Evolutionary conservation across 1,140 invertebrate species (phyloP), one percentile per base, ranked within the genome.

Genomic region (Ylistrum balloti): DNA sequence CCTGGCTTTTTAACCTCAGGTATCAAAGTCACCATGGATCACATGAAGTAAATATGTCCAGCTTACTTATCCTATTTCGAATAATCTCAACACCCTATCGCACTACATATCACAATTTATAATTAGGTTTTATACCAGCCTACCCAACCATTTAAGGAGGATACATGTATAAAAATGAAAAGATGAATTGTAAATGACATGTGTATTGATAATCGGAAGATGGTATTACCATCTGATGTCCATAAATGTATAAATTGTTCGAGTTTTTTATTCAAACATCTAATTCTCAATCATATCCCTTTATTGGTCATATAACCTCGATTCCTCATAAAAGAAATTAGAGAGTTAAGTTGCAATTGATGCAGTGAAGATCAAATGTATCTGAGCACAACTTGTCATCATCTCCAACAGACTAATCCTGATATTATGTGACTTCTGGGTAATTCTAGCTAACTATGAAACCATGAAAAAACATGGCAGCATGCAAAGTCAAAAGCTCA

Each of bases 1-100:
- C 56, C 56, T 74, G 56, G 56, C 56, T 74, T 74, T 45, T 74
- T 74, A 74, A 74, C 56, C 56, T 74, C 56, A 74, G 56, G 56
- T 74, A 74, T 28, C 56, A 74, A 74, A 74, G 22, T 28, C 56
- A 74, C 22, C 11, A 28, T 28, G 28, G 56, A 74, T 74, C 56
- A 74, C 56, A 74, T n/a, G n/a, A 74, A 74, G 56, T 74, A 74
- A 74, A 74, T 74, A 74, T 74, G 56, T 74, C 56, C 56, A 74
- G n/a, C 56, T n/a, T 74, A 74, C n/a, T 74, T 74, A 74, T 74
- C 56, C 13, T 74, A 28, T 74, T 74, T n/a, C 17, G 17, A 28
- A 74, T 3, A 74, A n/a, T 74, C 22, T 74, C n/a, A 28, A n/a
- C n/a, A 74, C n/a, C 22, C 56, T 74, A n/a, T 74, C 56, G 22